Evolutionary conservation across 2,113 vertebrate species (phyloP).

Genomic region (Chauna torquata): DNA sequence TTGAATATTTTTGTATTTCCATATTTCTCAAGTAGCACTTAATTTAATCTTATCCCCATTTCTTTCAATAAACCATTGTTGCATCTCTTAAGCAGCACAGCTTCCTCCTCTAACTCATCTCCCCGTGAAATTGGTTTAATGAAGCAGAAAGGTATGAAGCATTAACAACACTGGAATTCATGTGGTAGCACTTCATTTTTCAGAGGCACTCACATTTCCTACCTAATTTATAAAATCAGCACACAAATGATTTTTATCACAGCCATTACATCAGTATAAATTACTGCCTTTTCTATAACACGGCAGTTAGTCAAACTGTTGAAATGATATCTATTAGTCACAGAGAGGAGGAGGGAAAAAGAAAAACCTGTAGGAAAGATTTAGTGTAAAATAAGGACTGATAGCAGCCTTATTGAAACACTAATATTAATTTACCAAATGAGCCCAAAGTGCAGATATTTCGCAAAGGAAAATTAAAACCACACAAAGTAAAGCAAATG

Average conservation of each 20-base stretch:
- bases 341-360: slow-evolving; percentile 42
- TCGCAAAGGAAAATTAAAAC: slow-evolving; percentile 74
- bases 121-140: slow-evolving; percentile 99
- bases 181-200: slow-evolving; percentile 94
- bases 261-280: slow-evolving; percentile 95
- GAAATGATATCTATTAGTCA: slow-evolving; percentile 82
- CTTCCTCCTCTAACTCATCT: slow-evolving; percentile 99
- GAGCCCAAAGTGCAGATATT: slow-evolving; percentile 55
- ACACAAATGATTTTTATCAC: slow-evolving; percentile 97
- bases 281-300: slow-evolving; percentile 86
- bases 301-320: slow-evolving; percentile 82
- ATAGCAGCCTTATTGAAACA: slow-evolving; percentile 68
- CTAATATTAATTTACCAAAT: slow-evolving; percentile 78
- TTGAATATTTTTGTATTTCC: slow-evolving; percentile 85
- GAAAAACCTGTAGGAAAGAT: slow-evolving; percentile 65
- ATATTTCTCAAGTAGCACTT: slow-evolving; percentile 98
- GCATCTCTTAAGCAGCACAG: slow-evolving; percentile 88
- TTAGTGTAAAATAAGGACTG: slow-evolving; percentile 68
- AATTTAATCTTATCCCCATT: slow-evolving; percentile 98
- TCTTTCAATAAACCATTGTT: slow-evolving; percentile 99
- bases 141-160: slow-evolving; percentile 99
- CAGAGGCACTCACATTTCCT: slow-evolving; percentile 89
- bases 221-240: slow-evolving; percentile 94
- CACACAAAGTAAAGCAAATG: slow-evolving; percentile 75
- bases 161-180: slow-evolving; percentile 98